phyloP scores from a whole-genome alignment of 1,140 invertebrate species.

The Saccostrea cuccullata region DNA sequence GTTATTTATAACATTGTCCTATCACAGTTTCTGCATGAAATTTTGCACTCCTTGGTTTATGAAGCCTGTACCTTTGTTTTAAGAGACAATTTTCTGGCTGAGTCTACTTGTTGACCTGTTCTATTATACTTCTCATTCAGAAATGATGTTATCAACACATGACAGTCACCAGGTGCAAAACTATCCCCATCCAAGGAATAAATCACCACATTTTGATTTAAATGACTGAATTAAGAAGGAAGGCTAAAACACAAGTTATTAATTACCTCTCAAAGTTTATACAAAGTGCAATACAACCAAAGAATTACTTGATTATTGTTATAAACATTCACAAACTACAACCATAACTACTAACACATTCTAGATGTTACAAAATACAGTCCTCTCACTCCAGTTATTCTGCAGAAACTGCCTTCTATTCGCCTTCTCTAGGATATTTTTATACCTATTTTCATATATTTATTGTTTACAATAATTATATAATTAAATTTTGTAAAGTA shows the following conservation, averaged over 20 bases:
- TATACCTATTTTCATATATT: no score
- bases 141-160: conserved; percentile 30
- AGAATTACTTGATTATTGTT: no score
- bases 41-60: neutral
- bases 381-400: no score
- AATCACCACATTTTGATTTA: conserved; percentile 2
- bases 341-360: no score
- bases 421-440: no score
- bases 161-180: conserved; percentile 29
- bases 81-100: neutral
- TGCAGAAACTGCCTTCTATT: no score
- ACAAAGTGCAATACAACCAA: no score
- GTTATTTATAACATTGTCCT: neutral
- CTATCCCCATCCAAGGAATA: conserved; percentile 1
- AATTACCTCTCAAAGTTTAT: neutral
- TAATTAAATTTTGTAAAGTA: no score
- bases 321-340: no score
- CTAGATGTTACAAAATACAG: no score
- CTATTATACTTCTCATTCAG: neutral
- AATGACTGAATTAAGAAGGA: neutral
- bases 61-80: neutral
- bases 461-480: no score
- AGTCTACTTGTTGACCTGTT: conserved; percentile 4
- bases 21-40: neutral
- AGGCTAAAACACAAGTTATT: neutral